A percentile compares a stretch with the other conserved stretches of the same genome.
These are phyloP conservation scores for Dascillus cervinus DNA, from an alignment of 2,888 invertebrate species.

Conservation along the genomic window DNA sequence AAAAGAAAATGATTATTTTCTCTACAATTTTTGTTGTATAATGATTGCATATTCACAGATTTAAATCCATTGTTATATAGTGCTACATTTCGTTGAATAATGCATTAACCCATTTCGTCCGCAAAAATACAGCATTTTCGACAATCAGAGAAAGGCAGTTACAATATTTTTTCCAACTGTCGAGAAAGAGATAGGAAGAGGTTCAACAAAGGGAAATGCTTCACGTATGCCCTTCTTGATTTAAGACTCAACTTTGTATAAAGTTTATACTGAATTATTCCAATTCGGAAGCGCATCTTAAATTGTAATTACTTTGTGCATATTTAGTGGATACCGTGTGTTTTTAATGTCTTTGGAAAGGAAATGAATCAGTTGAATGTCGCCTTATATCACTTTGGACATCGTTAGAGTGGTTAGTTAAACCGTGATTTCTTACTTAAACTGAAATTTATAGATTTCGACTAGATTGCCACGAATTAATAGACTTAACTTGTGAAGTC, in stretches of 20 bases:
- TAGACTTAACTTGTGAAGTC: no score
- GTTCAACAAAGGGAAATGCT: no score
- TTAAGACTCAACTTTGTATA: no score
- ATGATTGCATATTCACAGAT: constrained; percentile 1
- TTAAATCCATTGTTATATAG: not conserved
- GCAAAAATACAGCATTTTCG: no score
- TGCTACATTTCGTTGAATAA: no score
- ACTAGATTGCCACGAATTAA: no score
- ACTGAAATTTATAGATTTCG: constrained; percentile 14
- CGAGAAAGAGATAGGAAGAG: no score
- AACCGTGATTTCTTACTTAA: constrained; percentile 14
- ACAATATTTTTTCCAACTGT: no score
- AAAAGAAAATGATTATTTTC: no score
- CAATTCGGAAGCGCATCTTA: constrained; percentile 27
- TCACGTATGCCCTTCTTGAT: no score
- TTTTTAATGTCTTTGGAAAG: constrained; percentile 36
- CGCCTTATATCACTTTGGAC: constrained; percentile 37
- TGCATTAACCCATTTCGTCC: no score
- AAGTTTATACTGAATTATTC: constrained; percentile 16
- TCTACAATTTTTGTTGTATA: constrained; percentile 1
- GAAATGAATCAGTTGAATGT: constrained; percentile 34
- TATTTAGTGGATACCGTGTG: constrained; percentile 40
- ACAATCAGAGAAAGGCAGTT: no score
- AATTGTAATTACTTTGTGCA: constrained; percentile 38
- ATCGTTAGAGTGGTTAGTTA: constrained; percentile 27